These are phyloP conservation scores for Rhodeus uyekii DNA, from an alignment of 2,797 vertebrate species.

Conservation along the genomic window DNA sequence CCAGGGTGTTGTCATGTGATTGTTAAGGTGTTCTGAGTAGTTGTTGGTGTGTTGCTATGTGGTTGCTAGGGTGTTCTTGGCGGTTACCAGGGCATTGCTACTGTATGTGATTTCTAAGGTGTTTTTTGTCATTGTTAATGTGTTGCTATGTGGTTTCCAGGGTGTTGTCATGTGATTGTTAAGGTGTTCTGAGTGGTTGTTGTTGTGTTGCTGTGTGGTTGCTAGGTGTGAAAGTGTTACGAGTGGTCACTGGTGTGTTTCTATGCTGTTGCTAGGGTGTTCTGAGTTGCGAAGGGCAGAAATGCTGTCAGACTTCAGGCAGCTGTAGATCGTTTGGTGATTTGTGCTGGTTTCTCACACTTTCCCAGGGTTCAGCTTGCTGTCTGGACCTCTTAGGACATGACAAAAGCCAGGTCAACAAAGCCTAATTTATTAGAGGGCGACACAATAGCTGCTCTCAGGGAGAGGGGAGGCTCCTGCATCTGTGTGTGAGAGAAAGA, in stretches of 20 bases:
- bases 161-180: too few species aligned
- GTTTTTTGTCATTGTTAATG: not conserved
- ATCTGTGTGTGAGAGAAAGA: slow-evolving; percentile 16
- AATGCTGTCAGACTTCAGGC: slow-evolving; percentile 46
- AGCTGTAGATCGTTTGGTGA: slow-evolving; percentile 53
- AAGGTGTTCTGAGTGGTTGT: not conserved
- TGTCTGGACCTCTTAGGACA: slow-evolving; percentile 47
- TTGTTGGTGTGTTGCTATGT: not conserved
- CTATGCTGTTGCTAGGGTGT: not conserved
- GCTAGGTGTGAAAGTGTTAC: not conserved
- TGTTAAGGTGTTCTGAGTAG: not conserved
- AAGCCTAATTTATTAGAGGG: slow-evolving; percentile 62
- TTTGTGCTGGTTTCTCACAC: slow-evolving; percentile 50
- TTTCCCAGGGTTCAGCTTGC: slow-evolving; percentile 55
- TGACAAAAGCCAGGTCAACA: slow-evolving; percentile 59
- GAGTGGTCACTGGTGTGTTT: not conserved
- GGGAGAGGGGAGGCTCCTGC: slow-evolving; percentile 37
- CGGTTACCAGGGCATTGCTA: not conserved
- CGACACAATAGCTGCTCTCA: slow-evolving; percentile 57
- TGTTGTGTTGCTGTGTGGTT: not conserved
- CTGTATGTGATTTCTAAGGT: not conserved
- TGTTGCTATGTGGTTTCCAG: too few species aligned
- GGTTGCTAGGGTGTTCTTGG: not conserved
- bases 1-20: not conserved
- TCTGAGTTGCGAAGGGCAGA: not conserved